Evolutionary conservation across 2,113 vertebrate genomes (phyloP).

Genomic region (Euleptes europaea): DNA sequence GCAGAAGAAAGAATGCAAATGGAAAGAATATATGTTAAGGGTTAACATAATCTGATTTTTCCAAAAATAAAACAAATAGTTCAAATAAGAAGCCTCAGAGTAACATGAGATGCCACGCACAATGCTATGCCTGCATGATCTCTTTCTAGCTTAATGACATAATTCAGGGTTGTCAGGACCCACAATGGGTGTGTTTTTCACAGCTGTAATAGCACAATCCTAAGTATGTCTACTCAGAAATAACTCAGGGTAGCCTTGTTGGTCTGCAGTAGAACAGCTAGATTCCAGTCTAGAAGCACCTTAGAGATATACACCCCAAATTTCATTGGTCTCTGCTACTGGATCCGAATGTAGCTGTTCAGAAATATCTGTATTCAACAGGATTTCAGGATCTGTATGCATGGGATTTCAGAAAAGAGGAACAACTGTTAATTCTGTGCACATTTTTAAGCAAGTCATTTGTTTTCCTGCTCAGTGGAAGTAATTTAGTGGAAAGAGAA

Average conservation of each 20-base stretch:
- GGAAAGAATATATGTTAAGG: conserved; percentile 9
- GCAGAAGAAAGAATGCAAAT: not conserved
- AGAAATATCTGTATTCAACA: too few relatives aligned
- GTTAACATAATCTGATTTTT: conserved; percentile 16
- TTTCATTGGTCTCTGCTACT: too few relatives aligned
- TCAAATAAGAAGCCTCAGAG: not conserved
- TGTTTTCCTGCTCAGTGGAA: conserved; percentile 4
- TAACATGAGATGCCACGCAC: not conserved
- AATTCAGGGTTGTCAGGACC: not conserved
- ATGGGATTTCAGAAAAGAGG: too few relatives aligned
- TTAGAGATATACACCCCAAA: too few relatives aligned
- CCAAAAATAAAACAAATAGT: conserved; percentile 9
- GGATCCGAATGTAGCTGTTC: too few relatives aligned
- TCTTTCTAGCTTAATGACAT: not conserved
- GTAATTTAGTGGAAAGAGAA: not conserved
- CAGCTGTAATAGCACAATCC: not conserved
- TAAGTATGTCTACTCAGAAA: too few relatives aligned
- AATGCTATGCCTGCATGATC: not conserved
- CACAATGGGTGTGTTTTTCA: not conserved
- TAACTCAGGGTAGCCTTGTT: too few relatives aligned
- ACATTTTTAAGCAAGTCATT: not conserved
- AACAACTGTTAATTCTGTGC: not conserved
- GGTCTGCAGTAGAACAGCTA: too few relatives aligned
- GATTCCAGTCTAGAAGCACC: too few relatives aligned
- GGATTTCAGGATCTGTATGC: too few relatives aligned